These are phyloP conservation scores for Caerostris darwini DNA, from an alignment of 1,140 invertebrate genomes.

Conservation along the genomic window DNA sequence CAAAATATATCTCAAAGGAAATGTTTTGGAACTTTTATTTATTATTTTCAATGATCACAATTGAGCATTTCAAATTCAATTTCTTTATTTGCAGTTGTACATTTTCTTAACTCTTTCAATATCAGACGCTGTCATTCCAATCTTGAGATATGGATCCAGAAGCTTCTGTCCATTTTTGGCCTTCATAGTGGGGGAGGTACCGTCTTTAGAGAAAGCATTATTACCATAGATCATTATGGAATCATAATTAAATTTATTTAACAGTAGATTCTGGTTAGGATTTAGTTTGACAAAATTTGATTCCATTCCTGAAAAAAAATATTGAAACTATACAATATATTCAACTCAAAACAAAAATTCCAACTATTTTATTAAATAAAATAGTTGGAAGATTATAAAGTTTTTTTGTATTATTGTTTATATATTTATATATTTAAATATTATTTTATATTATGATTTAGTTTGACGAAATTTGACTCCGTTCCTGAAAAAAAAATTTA, in stretches of 20 bases:
- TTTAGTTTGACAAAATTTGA: slow-evolving; percentile 71
- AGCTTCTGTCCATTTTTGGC: slow-evolving; percentile 79
- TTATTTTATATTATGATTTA: slow-evolving; percentile 29
- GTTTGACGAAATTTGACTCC: slow-evolving; percentile 70
- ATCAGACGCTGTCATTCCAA: slow-evolving; percentile 80
- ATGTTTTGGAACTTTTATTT: too few species aligned
- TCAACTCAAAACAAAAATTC: too few species aligned
- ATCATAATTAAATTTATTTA: slow-evolving; percentile 80
- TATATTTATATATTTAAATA: too few species aligned
- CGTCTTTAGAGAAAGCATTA: slow-evolving; percentile 80
- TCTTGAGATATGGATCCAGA: slow-evolving; percentile 80
- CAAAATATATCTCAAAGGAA: too few species aligned
- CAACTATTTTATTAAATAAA: too few species aligned
- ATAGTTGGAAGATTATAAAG: too few species aligned
- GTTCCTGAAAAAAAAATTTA: background rate
- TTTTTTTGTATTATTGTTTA: too few species aligned
- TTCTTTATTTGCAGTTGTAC: slow-evolving; percentile 79
- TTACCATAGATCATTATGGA: slow-evolving; percentile 82
- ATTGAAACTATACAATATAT: too few species aligned
- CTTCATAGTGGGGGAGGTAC: slow-evolving; percentile 80
- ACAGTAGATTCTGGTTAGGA: slow-evolving; percentile 68
- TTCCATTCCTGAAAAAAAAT: slow-evolving; percentile 20
- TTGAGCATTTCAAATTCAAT: too few species aligned
- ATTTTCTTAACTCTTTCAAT: slow-evolving; percentile 80
- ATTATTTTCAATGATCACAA: too few species aligned